Base-by-base conservation (phyloP, 2,113 vertebrate genomes). In the Pongo pygmaeus region DNA sequence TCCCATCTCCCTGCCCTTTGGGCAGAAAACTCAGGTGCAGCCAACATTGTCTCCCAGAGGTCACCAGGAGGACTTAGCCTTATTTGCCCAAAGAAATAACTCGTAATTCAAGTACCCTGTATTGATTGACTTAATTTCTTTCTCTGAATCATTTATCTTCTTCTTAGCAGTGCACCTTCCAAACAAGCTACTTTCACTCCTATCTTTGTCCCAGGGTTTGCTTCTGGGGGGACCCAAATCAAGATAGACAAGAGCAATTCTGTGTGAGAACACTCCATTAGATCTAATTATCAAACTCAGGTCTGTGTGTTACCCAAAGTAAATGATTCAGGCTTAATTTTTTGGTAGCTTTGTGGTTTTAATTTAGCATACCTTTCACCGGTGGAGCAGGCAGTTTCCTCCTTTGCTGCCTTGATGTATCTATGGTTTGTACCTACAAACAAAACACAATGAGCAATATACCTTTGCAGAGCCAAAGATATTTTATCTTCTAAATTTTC, bases 341-440 rank as follows among this genome's bases (percentile, higher is more conserved):
- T 78, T 16, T 3, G 43, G 90, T 5, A 12, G 46, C 22, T 52
- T 4, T 23, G 52, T 11, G 17, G 43, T 75, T 77, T 80, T 87
- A 22, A 30, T 27, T 4, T 5, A 5, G n/a, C 91, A 11, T 97
- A 99, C 99, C 99, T 99, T 99, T 99, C 88, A 99, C 70, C 9
- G 99, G 99, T 46, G 99, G 99, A 27, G 99, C 99, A 30, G 99
- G 99, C 61, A 99, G 99, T 92, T 99, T 99, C 98, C 99, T 99
- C 98, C 99, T 99, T 98, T 99, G 99, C 98, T 99, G 99, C 97
- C 99, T 99, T 7, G 99, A 99, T 18, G 99, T 99, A 98, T 99
- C 99, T 98, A 99, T 99, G 86, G 99, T 99, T 89, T 99, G 99
- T 95, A 99, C 99, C 99, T 99, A 98, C 79, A 96, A 98, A 98